phyloP scores from a whole-genome alignment of 2,888 invertebrate genomes.

The Brachynemurus nebulosus region DNA sequence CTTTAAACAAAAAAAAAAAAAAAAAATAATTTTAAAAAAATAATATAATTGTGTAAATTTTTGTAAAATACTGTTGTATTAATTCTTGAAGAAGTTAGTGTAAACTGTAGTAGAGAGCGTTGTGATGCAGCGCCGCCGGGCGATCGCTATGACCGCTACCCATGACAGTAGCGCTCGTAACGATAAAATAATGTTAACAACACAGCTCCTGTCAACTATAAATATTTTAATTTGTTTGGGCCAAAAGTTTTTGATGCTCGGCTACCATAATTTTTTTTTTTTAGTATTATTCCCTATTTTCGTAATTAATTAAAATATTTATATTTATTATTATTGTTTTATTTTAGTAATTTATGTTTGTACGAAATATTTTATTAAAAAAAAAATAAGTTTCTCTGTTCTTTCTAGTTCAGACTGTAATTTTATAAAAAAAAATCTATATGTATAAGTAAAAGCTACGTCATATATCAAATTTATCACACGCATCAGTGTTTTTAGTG shows the following conservation, averaged over 20 bases:
- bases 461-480: not conserved
- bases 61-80: conserved; percentile 31
- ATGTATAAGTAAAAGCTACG: not conserved
- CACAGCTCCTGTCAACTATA: not conserved
- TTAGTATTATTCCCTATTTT: conserved; percentile 8
- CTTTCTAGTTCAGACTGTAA: conserved; percentile 1
- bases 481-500: not conserved
- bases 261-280: not conserved
- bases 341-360: conserved; percentile 10
- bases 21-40: conserved; percentile 26
- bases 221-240: conserved; percentile 1
- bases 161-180: not conserved
- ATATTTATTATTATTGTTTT: conserved; percentile 8
- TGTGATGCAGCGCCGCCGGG: conserved; percentile 5
- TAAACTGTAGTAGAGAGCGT: conserved; percentile 6
- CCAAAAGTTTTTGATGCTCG: not conserved
- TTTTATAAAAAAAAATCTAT: not conserved
- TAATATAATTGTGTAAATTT: conserved; percentile 35
- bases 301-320: conserved; percentile 1
- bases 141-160: conserved; percentile 1
- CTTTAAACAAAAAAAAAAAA: conserved; percentile 11
- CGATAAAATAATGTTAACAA: not conserved
- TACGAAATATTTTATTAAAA: conserved; percentile 8
- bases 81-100: conserved; percentile 9
- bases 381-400: not conserved